phyloP scores from a whole-genome alignment of 2,797 vertebrate species.

The Phoeniculus purpureus region DNA sequence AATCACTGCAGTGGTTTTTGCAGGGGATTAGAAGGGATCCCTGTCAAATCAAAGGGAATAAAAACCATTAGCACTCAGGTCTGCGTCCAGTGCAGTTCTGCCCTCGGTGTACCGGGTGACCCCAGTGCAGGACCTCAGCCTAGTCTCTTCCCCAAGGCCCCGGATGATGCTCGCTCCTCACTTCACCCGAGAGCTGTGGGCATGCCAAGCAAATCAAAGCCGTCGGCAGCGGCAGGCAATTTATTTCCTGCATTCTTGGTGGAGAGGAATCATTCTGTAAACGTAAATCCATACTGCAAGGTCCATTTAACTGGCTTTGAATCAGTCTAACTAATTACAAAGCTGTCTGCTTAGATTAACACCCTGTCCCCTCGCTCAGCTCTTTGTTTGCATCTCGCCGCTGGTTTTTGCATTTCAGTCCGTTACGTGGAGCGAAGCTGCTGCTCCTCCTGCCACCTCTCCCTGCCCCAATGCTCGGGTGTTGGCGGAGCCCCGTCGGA shows the following conservation, averaged over 20 bases:
- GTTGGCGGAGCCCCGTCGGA: not conserved
- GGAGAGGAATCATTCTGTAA: slow-evolving; percentile 38
- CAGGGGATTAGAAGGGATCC: not conserved
- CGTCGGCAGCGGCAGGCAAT: not conserved
- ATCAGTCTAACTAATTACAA: slow-evolving; percentile 51
- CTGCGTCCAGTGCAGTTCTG: not conserved
- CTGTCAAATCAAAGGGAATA: not conserved
- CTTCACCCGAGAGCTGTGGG: not conserved
- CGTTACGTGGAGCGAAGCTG: not conserved
- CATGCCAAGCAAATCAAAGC: not conserved
- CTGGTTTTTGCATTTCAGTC: not conserved
- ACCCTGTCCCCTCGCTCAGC: not conserved
- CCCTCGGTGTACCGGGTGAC: not conserved
- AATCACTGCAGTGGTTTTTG: not conserved
- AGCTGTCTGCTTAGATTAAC: slow-evolving; percentile 62
- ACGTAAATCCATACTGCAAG: slow-evolving; percentile 30
- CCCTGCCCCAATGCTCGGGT: not conserved
- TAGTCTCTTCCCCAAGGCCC: too few relatives aligned
- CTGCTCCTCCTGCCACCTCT: not conserved
- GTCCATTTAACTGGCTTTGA: slow-evolving; percentile 45
- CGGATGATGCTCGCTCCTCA: too few relatives aligned
- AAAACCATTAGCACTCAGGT: not conserved
- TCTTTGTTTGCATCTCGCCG: not conserved
- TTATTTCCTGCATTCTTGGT: slow-evolving; percentile 25
- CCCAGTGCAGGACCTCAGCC: not conserved